These are phyloP conservation scores for Chinchilla lanigera DNA, from an alignment of 2,113 vertebrate species.

Conservation along the genomic window DNA sequence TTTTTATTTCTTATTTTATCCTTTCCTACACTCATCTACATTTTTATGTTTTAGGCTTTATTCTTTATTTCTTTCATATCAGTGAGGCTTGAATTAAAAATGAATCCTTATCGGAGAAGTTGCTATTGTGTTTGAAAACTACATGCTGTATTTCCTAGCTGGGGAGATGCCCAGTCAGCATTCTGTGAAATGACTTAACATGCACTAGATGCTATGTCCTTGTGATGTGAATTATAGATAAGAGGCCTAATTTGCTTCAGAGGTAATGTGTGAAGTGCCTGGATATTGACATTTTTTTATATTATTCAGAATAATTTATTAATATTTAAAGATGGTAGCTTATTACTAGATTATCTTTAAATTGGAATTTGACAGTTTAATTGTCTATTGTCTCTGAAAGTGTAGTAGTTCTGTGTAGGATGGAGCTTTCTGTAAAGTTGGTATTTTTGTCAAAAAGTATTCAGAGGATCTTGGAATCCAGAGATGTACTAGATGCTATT, in stretches of 20 bases:
- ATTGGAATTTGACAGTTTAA: not conserved
- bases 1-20: not conserved
- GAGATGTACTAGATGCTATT: not conserved
- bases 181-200: not conserved
- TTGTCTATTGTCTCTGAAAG: constrained; percentile 26
- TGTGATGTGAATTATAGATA: not conserved
- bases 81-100: not conserved
- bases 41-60: not conserved
- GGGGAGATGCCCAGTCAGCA: not conserved
- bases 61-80: not conserved
- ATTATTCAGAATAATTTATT: not conserved
- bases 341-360: constrained; percentile 18
- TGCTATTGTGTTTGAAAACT: constrained; percentile 31
- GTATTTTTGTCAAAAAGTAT: constrained; percentile 36
- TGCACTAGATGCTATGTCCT: not conserved
- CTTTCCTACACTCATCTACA: no score
- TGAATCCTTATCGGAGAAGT: not conserved
- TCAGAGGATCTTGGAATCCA: not conserved
- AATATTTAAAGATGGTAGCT: constrained; percentile 44
- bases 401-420: not conserved
- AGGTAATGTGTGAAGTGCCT: not conserved
- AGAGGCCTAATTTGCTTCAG: not conserved
- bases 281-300: not conserved
- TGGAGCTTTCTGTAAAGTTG: not conserved
- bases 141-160: not conserved